Conservation (phyloP, 2,113 vertebrate species). For the Talpa occidentalis region DNA sequence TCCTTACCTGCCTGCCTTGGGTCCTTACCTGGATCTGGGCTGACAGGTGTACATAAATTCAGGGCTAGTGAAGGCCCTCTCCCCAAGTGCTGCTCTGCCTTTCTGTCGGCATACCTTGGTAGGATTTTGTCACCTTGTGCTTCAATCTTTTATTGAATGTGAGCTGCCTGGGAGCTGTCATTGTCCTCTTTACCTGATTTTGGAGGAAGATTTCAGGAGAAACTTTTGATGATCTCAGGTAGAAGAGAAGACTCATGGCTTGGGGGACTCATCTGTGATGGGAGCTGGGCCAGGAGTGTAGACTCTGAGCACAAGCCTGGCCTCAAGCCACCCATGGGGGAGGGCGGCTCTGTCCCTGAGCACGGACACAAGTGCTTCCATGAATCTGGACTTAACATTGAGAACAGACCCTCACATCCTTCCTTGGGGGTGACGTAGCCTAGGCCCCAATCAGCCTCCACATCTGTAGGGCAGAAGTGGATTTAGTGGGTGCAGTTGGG, state of each 20-base stretch:
- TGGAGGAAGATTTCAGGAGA: background rate
- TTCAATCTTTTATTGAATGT: background rate
- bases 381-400: background rate
- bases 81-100: background rate
- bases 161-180: background rate
- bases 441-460: background rate
- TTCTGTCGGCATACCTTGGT: background rate
- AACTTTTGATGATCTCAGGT: background rate
- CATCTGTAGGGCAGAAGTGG: background rate
- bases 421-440: background rate
- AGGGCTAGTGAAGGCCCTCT: background rate
- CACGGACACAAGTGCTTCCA: background rate
- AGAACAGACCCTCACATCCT: background rate
- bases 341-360: background rate
- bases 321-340: accelerated
- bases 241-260: background rate
- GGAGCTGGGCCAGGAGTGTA: background rate
- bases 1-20: background rate
- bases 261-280: background rate
- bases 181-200: background rate
- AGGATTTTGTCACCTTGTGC: background rate
- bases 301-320: background rate
- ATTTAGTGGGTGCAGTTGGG: background rate
- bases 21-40: background rate
- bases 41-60: background rate